Evolutionary conservation across 2,113 vertebrate species (phyloP).

Genomic region (Neotoma lepida): DNA sequence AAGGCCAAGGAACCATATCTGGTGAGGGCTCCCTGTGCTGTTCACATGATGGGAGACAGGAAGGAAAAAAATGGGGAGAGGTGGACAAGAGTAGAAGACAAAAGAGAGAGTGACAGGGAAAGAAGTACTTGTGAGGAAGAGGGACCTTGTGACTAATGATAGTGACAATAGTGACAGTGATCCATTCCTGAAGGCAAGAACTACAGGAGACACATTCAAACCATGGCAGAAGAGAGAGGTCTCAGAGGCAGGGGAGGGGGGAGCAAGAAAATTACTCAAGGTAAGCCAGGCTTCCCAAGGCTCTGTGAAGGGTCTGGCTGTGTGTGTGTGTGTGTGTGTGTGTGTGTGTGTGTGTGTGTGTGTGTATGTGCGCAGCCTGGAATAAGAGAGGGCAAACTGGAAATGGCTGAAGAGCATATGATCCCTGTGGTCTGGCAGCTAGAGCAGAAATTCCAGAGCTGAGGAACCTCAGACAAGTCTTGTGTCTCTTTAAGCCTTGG

Average conservation of each 20-base stretch:
- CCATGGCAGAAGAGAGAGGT: too few relatives aligned
- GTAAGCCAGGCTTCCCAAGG: not conserved
- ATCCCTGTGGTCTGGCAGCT: not conserved
- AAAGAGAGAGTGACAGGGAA: not conserved
- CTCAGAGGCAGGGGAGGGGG: too few relatives aligned
- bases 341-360: not conserved
- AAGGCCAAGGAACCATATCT: not conserved
- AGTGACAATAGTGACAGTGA: not conserved
- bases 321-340: not conserved
- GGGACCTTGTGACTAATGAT: not conserved
- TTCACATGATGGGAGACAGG: not conserved
- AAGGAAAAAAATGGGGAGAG: not conserved
- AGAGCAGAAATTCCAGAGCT: not conserved
- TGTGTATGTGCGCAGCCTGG: not conserved
- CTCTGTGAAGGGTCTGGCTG: not conserved
- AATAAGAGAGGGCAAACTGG: not conserved
- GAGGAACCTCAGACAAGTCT: not conserved
- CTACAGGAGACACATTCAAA: too few relatives aligned
- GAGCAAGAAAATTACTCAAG: not conserved
- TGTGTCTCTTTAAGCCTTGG: not conserved
- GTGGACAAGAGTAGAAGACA: not conserved
- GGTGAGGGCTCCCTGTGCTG: not conserved
- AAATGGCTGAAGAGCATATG: fast-evolving
- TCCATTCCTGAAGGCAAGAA: not conserved
- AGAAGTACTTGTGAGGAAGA: not conserved